Evolutionary conservation across 2,113 vertebrate genomes (phyloP), one percentile per base, ranked within the genome.

Genomic region (Trogon melanurus): DNA sequence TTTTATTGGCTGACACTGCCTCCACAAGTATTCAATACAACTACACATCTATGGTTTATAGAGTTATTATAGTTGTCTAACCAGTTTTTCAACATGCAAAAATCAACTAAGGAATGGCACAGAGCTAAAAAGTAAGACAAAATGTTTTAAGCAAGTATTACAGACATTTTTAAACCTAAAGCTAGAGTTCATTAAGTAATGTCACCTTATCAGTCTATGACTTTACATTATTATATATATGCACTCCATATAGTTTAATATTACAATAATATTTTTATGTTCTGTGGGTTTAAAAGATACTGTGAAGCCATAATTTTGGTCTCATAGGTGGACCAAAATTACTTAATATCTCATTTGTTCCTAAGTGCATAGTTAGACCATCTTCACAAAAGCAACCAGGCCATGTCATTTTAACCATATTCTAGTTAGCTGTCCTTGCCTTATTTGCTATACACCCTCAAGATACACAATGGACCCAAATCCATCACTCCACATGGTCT

Each of bases 371-470:
- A 44, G 29, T 32, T 71, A 54, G 34, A 58, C 6, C 19, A 60
- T 15, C 47, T 54, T 54, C 80, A 88, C 34, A 61, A 64, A 82
- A 88, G 54, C 54, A 95, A 73, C 25, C 15, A 88, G 17, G 22
- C 36, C 4, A 1, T 22, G 5, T 10, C 29, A 32, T 88, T 73
- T 72, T 79, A 79, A 54, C 7, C 14, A 6, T 13, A 41, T 71
- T 66, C 10, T 62, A 65, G 26, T 34, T 47, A 47, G 15, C 11
- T 44, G 8, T 25, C n/a, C 9, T 32, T 60, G 10, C 12, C 16
- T 74, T 60, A 16, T 69, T 74, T 85, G 48, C 29, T 26, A 2
- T 10, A 56, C 6, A 17, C 0, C 4, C 18, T 62, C 0, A 1
- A 66, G 22, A 13, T 45, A 73, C 10, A 27, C 17, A 79, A 29